phyloP scores from a whole-genome alignment of 2,113 vertebrate genomes.

The Monarcha castaneiventris region DNA sequence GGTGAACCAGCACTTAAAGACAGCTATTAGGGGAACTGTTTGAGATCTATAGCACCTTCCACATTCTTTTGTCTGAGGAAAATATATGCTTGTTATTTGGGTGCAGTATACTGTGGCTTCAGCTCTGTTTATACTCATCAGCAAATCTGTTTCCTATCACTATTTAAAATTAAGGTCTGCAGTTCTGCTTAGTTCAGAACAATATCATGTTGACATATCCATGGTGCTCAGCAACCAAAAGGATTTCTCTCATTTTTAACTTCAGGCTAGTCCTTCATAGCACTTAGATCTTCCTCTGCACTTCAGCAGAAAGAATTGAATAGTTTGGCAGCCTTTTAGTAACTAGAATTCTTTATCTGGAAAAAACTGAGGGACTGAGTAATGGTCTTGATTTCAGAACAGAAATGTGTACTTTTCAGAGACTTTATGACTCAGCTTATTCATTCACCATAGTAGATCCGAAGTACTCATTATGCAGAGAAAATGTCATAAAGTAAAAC shows the following conservation, averaged over 20 bases:
- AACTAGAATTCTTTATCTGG: background rate
- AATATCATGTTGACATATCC: rapidly evolving
- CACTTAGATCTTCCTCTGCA: background rate
- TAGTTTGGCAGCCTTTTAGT: background rate
- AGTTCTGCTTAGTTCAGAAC: background rate
- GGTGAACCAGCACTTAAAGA: background rate
- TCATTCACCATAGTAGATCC: background rate
- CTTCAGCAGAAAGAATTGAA: background rate
- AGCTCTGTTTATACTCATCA: background rate
- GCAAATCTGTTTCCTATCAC: background rate
- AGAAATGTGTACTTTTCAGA: background rate
- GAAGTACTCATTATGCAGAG: background rate
- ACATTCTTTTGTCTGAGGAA: background rate
- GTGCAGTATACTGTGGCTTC: background rate
- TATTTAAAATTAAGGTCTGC: background rate
- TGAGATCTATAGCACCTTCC: rapidly evolving
- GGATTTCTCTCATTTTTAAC: background rate
- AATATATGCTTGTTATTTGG: background rate
- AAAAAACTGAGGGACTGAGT: background rate
- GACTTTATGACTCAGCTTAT: background rate
- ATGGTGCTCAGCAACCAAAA: background rate
- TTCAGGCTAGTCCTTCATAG: background rate
- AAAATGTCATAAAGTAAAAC: background rate
- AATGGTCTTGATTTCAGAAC: background rate
- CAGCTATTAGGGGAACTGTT: background rate